These are phyloP conservation scores for Athalia circularis DNA, from an alignment of 2,888 invertebrate genomes.

Conservation along the genomic window DNA sequence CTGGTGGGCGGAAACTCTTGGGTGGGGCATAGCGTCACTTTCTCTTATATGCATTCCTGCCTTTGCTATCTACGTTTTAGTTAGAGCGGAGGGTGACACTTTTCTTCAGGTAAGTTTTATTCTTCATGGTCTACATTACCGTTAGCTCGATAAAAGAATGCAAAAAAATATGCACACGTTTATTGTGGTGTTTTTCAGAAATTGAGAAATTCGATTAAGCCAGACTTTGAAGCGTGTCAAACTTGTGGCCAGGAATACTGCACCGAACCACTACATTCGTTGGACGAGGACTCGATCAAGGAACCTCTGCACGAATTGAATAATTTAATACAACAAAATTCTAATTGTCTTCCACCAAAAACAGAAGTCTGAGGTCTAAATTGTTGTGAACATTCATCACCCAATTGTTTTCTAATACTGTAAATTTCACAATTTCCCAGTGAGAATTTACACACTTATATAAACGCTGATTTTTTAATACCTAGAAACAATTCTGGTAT, in stretches of 20 bases:
- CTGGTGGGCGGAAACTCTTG: conserved; percentile 88
- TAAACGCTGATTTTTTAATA: neutral
- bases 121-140: neutral
- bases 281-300: conserved; percentile 77
- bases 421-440: neutral
- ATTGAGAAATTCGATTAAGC: conserved; percentile 84
- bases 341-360: conserved; percentile 57
- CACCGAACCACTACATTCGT: conserved; percentile 65
- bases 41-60: conserved; percentile 91
- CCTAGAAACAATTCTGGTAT: neutral
- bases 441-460: neutral
- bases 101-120: conserved; percentile 80
- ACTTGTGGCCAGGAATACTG: conserved; percentile 87
- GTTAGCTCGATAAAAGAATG: neutral
- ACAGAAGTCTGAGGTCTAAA: conserved; percentile 47
- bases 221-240: conserved; percentile 85
- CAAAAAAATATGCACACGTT: conserved; percentile 32
- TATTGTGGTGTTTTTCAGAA: conserved; percentile 78
- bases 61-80: conserved; percentile 84
- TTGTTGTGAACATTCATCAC: neutral
- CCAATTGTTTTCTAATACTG: neutral
- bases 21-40: conserved; percentile 90
- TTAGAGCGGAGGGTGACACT: conserved; percentile 83
- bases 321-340: conserved; percentile 64
- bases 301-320: conserved; percentile 75